Percentiles rank a stretch among this genome's conserved stretches.
These are phyloP conservation scores for Miltochrista miniata DNA, from an alignment of 2,888 invertebrate genomes.

Conservation along the genomic window DNA sequence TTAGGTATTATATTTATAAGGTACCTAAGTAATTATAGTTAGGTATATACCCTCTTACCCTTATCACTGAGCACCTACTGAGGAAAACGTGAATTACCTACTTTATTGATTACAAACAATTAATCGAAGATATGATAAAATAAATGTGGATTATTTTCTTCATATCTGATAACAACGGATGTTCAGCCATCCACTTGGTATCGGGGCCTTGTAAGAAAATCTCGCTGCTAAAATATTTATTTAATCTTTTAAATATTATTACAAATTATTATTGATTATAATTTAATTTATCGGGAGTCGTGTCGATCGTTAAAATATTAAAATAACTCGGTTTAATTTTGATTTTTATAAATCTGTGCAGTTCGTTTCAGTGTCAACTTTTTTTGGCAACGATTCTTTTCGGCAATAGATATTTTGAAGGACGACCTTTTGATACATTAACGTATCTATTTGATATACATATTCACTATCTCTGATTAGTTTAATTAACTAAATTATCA, in stretches of 20 bases:
- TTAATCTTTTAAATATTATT: constrained; percentile 5
- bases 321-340: not conserved
- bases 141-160: constrained; percentile 48
- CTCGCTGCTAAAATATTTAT: constrained; percentile 26
- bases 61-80: constrained; percentile 19
- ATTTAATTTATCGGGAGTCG: too few relatives aligned
- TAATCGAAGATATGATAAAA: constrained; percentile 65
- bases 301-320: not conserved
- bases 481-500: not conserved
- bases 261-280: not conserved
- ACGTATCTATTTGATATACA: not conserved
- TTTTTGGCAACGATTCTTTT: constrained; percentile 7
- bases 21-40: too few relatives aligned
- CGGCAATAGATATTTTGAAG: not conserved
- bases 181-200: constrained; percentile 59
- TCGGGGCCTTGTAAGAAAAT: constrained; percentile 56
- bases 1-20: too few relatives aligned
- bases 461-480: not conserved
- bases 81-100: constrained; percentile 34
- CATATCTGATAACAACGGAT: constrained; percentile 59
- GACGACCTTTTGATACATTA: not conserved
- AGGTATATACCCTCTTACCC: too few relatives aligned
- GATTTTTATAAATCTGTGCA: not conserved
- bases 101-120: constrained; percentile 55
- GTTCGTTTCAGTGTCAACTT: not conserved